These are phyloP conservation scores for Rutilus rutilus DNA, from an alignment of 2,113 vertebrate genomes.

Conservation along the genomic window DNA sequence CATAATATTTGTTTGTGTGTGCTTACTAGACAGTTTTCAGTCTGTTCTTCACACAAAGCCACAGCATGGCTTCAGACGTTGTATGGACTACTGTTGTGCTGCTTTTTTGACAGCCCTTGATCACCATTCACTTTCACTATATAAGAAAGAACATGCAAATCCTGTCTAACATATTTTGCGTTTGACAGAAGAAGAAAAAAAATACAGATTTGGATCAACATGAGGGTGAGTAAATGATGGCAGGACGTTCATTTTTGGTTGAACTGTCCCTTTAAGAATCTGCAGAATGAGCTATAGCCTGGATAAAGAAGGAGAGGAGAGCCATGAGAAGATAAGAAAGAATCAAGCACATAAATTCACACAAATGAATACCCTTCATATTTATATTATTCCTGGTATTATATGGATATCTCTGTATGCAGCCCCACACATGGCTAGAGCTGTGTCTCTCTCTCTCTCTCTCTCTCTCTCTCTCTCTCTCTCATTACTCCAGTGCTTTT, in stretches of 20 bases:
- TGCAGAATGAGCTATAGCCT: not conserved
- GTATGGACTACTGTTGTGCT: no score
- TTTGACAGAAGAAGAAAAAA: not conserved
- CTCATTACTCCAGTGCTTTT: slow-evolving; percentile 20
- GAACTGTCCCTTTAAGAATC: not conserved
- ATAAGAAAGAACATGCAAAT: not conserved
- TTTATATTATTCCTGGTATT: not conserved
- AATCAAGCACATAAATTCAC: not conserved
- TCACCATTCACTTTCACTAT: not conserved
- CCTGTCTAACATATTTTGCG: not conserved
- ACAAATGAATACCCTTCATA: not conserved
- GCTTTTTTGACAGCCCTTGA: not conserved
- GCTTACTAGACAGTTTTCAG: no score
- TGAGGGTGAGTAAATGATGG: not conserved
- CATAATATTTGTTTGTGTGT: not conserved
- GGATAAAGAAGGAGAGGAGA: not conserved
- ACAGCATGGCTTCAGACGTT: no score
- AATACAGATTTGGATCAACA: not conserved
- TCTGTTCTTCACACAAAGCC: no score
- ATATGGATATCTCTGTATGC: not conserved
- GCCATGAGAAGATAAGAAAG: not conserved
- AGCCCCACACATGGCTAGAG: slow-evolving; percentile 10
- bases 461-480: no score
- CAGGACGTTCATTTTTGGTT: not conserved
- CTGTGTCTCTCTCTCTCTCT: not conserved